These are phyloP conservation scores for Eumaeus atala DNA, from an alignment of 1,140 invertebrate genomes.

Conservation along the genomic window DNA sequence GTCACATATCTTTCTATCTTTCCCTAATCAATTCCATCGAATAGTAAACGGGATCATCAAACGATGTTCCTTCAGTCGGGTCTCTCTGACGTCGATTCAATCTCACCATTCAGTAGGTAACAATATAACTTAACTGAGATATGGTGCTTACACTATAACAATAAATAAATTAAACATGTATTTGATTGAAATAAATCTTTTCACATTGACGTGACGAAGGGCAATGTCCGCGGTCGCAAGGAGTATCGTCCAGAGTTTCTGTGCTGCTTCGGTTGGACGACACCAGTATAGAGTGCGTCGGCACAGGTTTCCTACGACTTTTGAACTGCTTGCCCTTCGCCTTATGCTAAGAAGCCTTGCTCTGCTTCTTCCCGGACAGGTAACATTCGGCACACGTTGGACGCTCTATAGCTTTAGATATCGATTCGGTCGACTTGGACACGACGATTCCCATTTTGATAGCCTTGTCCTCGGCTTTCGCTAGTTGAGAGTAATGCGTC, in stretches of 20 bases:
- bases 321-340: conserved; percentile 69
- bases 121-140: conserved; percentile 9
- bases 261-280: conserved; percentile 66
- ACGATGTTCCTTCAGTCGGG: conserved; percentile 5
- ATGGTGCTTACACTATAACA: conserved; percentile 8
- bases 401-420: conserved; percentile 76
- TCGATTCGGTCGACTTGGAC: conserved; percentile 71
- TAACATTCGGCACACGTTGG: conserved; percentile 81
- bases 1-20: conserved; percentile 18
- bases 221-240: conserved; percentile 43
- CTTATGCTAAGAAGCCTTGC: conserved; percentile 77
- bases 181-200: conserved; percentile 54
- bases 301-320: conserved; percentile 61
- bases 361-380: conserved; percentile 75
- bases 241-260: conserved; percentile 57
- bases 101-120: conserved; percentile 6
- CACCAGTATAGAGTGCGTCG: conserved; percentile 50
- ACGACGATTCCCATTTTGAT: conserved; percentile 73
- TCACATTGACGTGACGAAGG: conserved; percentile 36
- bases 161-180: conserved; percentile 53
- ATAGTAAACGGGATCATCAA: conserved; percentile 17
- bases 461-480: conserved; percentile 69
- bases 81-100: conserved; percentile 3
- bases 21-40: conserved; percentile 41
- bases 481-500: conserved; percentile 68